Conservation (phyloP, 2,113 vertebrate genomes). For the Lepisosteus osseus region DNA sequence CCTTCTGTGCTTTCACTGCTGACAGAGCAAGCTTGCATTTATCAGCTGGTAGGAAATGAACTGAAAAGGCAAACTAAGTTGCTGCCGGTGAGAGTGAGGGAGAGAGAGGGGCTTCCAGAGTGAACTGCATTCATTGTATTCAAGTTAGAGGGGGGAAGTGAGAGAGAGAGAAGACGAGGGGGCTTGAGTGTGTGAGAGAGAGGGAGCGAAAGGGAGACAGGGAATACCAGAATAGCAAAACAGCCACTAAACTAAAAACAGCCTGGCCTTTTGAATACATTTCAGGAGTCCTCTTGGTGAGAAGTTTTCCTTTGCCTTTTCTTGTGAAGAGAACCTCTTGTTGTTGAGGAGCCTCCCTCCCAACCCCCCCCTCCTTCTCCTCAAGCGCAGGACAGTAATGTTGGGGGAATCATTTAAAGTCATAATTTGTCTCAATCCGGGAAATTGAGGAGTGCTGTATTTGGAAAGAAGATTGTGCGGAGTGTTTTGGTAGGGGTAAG, state of each 20-base stretch:
- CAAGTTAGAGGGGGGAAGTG: background rate
- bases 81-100: constrained; percentile 20
- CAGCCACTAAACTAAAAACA: constrained; percentile 14
- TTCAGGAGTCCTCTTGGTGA: background rate
- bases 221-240: constrained; percentile 39
- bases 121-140: constrained; percentile 7
- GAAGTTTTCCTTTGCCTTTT: background rate
- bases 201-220: constrained; percentile 31
- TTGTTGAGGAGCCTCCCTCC: background rate
- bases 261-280: background rate
- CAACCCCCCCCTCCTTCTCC: too few relatives aligned
- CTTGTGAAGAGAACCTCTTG: background rate
- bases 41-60: constrained; percentile 67
- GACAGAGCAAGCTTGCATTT: constrained; percentile 60
- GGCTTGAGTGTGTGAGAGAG: constrained; percentile 17
- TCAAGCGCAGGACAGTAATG: too few relatives aligned
- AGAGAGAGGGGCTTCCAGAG: constrained; percentile 10
- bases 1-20: constrained; percentile 62
- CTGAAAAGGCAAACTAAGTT: constrained; percentile 37
- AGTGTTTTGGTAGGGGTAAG: constrained; percentile 45
- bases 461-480: background rate
- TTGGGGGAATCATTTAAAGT: background rate
- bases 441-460: background rate
- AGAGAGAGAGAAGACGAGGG: constrained; percentile 37
- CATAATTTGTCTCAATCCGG: too few relatives aligned